Percentiles rank a stretch among this genome's conserved stretches.
Conservation (phyloP, 2,113 vertebrate species). For the Hemiscyllium ocellatum region DNA sequence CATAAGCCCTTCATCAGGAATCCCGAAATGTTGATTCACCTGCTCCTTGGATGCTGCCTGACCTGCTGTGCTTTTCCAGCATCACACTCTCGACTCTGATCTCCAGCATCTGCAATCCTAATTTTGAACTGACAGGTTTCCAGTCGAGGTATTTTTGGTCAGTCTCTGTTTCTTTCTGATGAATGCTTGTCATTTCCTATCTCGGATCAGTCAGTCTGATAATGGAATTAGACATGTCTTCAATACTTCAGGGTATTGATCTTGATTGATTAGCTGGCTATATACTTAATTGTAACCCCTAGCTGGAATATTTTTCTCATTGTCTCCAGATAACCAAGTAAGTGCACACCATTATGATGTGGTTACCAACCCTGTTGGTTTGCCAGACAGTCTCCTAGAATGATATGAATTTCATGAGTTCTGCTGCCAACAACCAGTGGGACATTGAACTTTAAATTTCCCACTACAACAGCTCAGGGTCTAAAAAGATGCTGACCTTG, state of each 20-base stretch:
- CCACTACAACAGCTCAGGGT: not conserved
- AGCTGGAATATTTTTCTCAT: not conserved
- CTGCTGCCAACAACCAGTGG: not conserved
- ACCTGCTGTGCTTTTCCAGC: no score
- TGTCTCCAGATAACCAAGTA: not conserved
- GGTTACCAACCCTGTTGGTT: not conserved
- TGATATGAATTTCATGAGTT: not conserved
- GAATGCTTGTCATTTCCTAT: not conserved
- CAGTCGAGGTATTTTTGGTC: no score
- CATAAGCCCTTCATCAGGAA: no score
- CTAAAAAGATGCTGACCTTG: not conserved
- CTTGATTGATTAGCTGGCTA: not conserved
- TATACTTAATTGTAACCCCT: not conserved
- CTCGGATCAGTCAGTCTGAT: not conserved
- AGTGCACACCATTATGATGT: not conserved
- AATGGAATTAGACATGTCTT: not conserved
- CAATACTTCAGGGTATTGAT: not conserved
- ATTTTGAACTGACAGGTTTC: not conserved
- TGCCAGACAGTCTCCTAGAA: not conserved
- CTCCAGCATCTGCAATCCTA: no score
- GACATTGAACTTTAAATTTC: not conserved
- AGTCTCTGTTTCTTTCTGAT: not conserved
- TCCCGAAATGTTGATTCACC: no score
- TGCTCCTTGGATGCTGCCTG: no score
- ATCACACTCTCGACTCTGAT: no score